These are phyloP conservation scores for Thecophora atra DNA, from an alignment of 2,888 invertebrate genomes.

Conservation along the genomic window DNA sequence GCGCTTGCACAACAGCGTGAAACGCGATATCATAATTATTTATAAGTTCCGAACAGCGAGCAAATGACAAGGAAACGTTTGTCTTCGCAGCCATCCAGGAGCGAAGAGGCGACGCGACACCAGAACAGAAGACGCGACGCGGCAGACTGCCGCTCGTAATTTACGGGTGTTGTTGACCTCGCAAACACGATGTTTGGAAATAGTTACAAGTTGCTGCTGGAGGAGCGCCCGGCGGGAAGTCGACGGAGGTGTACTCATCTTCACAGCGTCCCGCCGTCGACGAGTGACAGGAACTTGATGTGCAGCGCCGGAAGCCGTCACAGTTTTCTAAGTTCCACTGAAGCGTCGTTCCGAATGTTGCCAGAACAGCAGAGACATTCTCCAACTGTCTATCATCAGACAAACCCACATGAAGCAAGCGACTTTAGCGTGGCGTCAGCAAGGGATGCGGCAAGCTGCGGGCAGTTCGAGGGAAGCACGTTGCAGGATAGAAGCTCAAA, in stretches of 20 bases:
- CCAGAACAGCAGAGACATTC: neutral
- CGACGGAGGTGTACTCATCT: neutral
- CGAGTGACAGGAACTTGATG: constrained; percentile 25
- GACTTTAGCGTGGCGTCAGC: too few species aligned
- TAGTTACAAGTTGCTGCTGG: constrained; percentile 12
- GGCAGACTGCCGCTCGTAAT: constrained; percentile 36
- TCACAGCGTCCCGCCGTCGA: neutral
- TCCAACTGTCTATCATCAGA: neutral
- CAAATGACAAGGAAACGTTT: constrained; percentile 29
- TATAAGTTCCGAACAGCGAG: constrained; percentile 18
- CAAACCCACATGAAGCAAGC: neutral
- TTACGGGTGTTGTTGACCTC: constrained; percentile 44
- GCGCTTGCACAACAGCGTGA: neutral
- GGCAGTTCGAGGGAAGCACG: too few species aligned
- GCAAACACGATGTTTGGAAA: constrained; percentile 28
- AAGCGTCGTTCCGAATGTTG: neutral
- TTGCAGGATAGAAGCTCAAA: neutral
- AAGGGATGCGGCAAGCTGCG: neutral
- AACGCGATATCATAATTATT: constrained; percentile 37
- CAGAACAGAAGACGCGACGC: neutral
- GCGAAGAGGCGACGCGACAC: neutral
- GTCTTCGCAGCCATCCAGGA: constrained; percentile 26
- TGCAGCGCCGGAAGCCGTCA: constrained; percentile 15
- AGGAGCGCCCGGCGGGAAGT: neutral
- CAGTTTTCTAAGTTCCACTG: constrained; percentile 22